A percentile compares a stretch with the other conserved stretches of the same genome.
phyloP scores from a whole-genome alignment of 1,140 invertebrate genomes.

The Penaeus japonicus region DNA sequence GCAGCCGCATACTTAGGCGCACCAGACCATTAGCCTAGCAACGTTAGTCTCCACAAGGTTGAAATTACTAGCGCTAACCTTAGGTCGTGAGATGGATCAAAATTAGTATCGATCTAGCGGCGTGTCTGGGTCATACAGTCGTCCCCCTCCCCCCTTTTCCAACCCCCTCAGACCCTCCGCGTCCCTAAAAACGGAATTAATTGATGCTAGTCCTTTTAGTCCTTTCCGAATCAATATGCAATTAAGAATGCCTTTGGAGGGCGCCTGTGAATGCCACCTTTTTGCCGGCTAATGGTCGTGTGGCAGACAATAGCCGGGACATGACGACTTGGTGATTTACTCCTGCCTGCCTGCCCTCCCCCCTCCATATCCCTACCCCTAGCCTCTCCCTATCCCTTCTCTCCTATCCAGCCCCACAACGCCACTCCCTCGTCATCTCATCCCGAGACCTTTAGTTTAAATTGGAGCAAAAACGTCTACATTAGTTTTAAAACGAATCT shows the following conservation, averaged over 20 bases:
- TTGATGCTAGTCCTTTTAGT: background rate
- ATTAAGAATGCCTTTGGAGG: background rate
- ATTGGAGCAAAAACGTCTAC: background rate
- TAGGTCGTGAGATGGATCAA: background rate
- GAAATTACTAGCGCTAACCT: background rate
- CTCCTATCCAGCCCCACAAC: background rate
- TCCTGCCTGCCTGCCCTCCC: background rate
- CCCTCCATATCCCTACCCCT: too few species aligned
- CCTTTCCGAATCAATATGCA: background rate
- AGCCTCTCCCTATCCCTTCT: background rate
- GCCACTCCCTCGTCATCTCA: background rate
- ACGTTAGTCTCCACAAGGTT: background rate
- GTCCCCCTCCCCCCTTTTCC: background rate
- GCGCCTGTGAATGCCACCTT: background rate
- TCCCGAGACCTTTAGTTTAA: too few species aligned
- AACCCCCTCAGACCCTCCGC: background rate
- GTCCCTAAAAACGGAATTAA: background rate
- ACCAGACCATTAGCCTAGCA: too few species aligned
- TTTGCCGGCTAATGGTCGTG: too few species aligned
- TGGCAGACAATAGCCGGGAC: background rate
- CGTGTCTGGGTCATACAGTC: background rate
- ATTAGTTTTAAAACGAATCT: background rate
- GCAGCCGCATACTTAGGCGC: too few species aligned
- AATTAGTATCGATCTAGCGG: constrained; percentile 2
- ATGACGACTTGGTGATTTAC: background rate